Evolutionary conservation across 2,797 vertebrate species (phyloP), one percentile per base, ranked within the genome.

Genomic region (Protonibea diacanthus): DNA sequence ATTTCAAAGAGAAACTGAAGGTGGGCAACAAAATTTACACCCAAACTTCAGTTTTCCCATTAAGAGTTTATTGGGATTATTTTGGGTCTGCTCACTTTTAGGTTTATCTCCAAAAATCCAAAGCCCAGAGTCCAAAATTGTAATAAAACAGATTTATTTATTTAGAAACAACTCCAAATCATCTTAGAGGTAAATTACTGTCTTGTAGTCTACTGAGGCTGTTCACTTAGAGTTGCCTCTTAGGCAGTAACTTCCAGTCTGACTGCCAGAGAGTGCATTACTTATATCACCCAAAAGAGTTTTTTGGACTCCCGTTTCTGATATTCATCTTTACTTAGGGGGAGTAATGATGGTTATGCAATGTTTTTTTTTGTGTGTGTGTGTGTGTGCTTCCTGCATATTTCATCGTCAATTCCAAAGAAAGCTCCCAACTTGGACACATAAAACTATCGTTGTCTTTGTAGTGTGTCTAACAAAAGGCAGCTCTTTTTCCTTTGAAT

Each of bases 321-420:
- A 71, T 59, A 40, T 15, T 56, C 62, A 51, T 21, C 27, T 44
- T 44, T 59, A 29, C 72, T 78, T 18, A 3, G 17, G n/a, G 67
- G 49, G 69, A 64, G 10, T 63, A 62, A 68, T 67, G 38, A 71
- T 75, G 12, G n/a, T 70, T 79, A 59, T 72, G 59, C 44, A 79
- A 74, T 27, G 17, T 71, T 62, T 59, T 57, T 52, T 53, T 67
- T 6, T 29, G 2, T 27, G 25, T 27, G 25, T 27, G 25, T 29
- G 4, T 29, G 27, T 72, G 72, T 77, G 33, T 64, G 23, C 27
- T 33, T 82, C 51, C 25, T 79, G 65, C 71, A 79, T 87, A 80
- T 86, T 90, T 87, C 57, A 82, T 78, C 11, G 65, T 33, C 40
- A 49, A 61, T 71, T 74, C 56, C 40, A 78, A 72, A 81, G 68